Evolutionary conservation across 2,113 vertebrate species (phyloP), one percentile per base, ranked within the genome.

Genomic region (Azemiops feae): DNA sequence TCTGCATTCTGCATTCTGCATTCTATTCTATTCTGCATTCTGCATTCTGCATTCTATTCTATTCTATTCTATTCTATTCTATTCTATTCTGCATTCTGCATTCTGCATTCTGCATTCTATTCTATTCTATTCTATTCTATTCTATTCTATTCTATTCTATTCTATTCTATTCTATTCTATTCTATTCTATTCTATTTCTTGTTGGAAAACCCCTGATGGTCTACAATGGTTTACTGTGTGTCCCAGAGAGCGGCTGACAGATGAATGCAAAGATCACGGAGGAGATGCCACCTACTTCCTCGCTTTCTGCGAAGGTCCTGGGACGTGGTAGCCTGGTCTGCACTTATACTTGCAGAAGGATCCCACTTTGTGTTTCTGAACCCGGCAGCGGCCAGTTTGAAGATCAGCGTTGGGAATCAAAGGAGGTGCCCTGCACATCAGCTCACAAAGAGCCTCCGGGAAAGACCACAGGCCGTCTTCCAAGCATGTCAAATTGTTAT

Each of bases 401-500:
- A 99, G 98, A 90, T 98, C 97, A 0, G 99, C 99, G 0, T 99
- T 98, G 89, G 98, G 98, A 9, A 99, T 97, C 0, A 97, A 50
- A 27, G 99, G 98, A 2, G 99, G 99, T 8, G 98, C 98, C 0
- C 98, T 98, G 94, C 99, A 99, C 97, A 99, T 98, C 58, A 99
- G 98, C 97, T 99, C 99, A 88, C 99, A 99, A 39, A 99, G 97
- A 39, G 99, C 99, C 92, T 99, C 99, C 0, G 99, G 99, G 93
- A 99, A 99, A n/a, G 99, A 99, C 99, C 99, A 99, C 88, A 99
- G 97, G 1, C 99, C 99, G 0, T 99, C 99, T 89, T 99, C 99
- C 95, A 99, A 97, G 92, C 99, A 99, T 52, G 97, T 99, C 90
- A 99, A 97, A 52, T 98, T 97, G 97, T 98, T 99, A 96, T 99